These are phyloP conservation scores for Sebastes fasciatus DNA, from an alignment of 2,113 vertebrate genomes.

Conservation along the genomic window DNA sequence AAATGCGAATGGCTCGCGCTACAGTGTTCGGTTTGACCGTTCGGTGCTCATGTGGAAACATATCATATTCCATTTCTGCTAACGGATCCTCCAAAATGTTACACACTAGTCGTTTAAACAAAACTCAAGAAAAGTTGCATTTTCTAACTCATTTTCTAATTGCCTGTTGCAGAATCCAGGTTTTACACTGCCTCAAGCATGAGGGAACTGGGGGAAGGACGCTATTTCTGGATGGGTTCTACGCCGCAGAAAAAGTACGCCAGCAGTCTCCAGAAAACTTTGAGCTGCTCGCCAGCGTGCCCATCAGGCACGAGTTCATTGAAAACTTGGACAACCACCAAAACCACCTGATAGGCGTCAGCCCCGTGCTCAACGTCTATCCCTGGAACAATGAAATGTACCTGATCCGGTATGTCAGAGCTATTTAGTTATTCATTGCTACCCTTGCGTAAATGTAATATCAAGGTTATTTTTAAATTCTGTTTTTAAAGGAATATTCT, in stretches of 20 bases:
- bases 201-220: conserved; percentile 93
- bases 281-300: conserved; percentile 88
- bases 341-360: conserved; percentile 92
- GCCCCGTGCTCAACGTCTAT: conserved; percentile 90
- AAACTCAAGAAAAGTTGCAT: no score
- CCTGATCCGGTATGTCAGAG: conserved; percentile 87
- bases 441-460: neutral
- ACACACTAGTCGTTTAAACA: no score
- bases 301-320: conserved; percentile 91
- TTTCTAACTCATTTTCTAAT: neutral
- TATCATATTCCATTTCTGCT: no score
- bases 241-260: conserved; percentile 89
- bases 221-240: conserved; percentile 93
- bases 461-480: no score
- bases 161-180: conserved; percentile 87
- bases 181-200: conserved; percentile 95
- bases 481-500: neutral
- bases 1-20: no score
- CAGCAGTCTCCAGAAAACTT: conserved; percentile 85
- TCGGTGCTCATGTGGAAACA: no score
- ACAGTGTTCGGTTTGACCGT: no score
- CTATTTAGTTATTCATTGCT: neutral
- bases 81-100: no score
- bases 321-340: conserved; percentile 85
- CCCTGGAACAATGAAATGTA: conserved; percentile 96